Base-by-base conservation (phyloP, 2,797 vertebrate genomes). In the Vipera ursinii region DNA sequence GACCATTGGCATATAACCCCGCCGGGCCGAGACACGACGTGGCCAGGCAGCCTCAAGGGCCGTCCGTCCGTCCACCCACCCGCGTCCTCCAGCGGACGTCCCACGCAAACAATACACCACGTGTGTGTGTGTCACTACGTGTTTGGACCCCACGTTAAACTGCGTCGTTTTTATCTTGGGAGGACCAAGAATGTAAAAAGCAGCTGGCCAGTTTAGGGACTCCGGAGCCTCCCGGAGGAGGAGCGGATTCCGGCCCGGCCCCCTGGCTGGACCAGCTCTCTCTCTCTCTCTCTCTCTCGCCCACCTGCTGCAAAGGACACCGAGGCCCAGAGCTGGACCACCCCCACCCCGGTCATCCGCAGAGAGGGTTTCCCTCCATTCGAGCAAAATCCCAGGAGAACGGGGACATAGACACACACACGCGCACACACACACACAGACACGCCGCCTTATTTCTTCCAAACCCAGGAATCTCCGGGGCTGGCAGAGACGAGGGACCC, bases 61-160 rank as follows among this genome's bases (percentile, higher is more conserved):
- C 44, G 44, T 32, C 32, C 44, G 44, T 32, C 32, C 44, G 8
- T 51, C 17, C 0, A 0, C 12, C 82, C 48, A 14, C 26, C 22
- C 13, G 8, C 0, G 3, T 3, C 6, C 15, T 12, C 24, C 82
- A 3, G 24, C 2, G 28, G 12, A 12, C 38, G 1, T 13, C 4
- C 65, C n/a, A 4, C 5, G 38, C 73, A 78, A 78, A 8, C 73
- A 13, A n/a, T 9, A 28, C n/a, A 28, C 12, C 13, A 6, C 22
- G 3, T 28, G 6, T 26, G 13, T 2, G 26, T 53, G 51, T 53
- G 8, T 51, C 6, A 22, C 32, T 22, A 12, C 5, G 3, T 26
- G 82, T 24, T 51, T 2, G 5, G 44, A 4, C 24, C 12, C 44
- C 51, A 14, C 13, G 0, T 26, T 28, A 51, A 86, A 53, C 55